Conservation (phyloP, 2,797 vertebrate genomes). For the Gymnothorax reevesii region DNA sequence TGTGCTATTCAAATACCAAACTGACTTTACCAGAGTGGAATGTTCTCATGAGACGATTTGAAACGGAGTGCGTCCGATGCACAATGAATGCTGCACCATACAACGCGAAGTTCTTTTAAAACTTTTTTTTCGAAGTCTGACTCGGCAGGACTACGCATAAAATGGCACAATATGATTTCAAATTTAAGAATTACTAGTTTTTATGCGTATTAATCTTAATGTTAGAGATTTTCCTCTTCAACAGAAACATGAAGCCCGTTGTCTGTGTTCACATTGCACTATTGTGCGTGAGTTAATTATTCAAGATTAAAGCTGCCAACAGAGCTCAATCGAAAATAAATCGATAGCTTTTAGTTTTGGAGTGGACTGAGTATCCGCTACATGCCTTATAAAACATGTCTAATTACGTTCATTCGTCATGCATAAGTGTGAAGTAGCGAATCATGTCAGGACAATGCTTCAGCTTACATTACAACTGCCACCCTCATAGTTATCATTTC, state of each 20-base stretch:
- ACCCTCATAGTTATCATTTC: no score
- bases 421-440: background rate
- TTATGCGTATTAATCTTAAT: background rate
- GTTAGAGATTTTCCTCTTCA: background rate
- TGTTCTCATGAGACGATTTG: conserved; percentile 53
- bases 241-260: background rate
- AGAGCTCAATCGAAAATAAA: background rate
- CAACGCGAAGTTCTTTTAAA: background rate
- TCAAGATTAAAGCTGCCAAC: background rate
- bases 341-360: background rate
- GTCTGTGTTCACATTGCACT: background rate
- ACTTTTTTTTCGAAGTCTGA: background rate
- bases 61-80: conserved; percentile 2
- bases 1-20: conserved; percentile 83
- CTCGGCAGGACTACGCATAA: background rate
- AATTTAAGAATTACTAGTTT: background rate
- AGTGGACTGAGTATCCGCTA: background rate
- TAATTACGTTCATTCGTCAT: background rate
- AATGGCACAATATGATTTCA: background rate
- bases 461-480: background rate
- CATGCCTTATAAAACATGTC: background rate
- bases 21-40: conserved; percentile 55
- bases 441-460: background rate
- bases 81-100: conserved; percentile 8
- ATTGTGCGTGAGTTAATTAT: no score